These are phyloP conservation scores for Hydropotes inermis DNA, from an alignment of 2,113 vertebrate genomes.

Conservation along the genomic window DNA sequence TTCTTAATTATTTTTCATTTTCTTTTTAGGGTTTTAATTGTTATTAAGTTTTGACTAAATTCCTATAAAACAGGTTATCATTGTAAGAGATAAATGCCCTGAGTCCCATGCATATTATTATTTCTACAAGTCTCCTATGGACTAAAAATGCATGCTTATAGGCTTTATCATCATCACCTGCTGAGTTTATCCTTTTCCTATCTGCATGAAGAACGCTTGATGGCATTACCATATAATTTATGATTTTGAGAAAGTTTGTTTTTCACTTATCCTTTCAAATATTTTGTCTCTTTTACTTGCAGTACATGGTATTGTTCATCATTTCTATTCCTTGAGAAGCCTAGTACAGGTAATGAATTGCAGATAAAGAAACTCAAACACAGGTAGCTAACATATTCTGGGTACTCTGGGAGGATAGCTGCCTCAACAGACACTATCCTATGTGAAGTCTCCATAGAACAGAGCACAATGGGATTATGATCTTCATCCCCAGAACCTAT, in stretches of 20 bases:
- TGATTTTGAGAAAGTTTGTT: conserved; percentile 4
- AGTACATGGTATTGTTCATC: not conserved
- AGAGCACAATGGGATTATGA: not conserved
- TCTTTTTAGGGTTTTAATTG: conserved; percentile 8
- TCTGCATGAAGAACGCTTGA: not conserved
- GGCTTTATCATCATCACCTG: not conserved
- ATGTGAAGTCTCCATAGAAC: not conserved
- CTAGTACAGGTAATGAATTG: not conserved
- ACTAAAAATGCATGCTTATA: not conserved
- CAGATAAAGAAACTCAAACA: not conserved
- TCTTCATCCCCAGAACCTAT: not conserved
- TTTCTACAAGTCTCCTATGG: not conserved
- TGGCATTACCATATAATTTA: not conserved
- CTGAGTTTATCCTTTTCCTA: not conserved
- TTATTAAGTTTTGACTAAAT: not conserved
- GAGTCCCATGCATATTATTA: not conserved
- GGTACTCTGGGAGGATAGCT: not conserved
- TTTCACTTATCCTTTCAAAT: conserved; percentile 19
- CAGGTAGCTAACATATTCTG: not conserved
- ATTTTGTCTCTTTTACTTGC: not conserved
- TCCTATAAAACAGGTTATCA: not conserved
- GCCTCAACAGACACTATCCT: not conserved
- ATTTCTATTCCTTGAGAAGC: not conserved
- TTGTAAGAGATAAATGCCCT: not conserved
- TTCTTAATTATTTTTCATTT: conserved; percentile 10